Conservation (phyloP, 2,888 invertebrate species). For the Iselma pallidipennis region DNA sequence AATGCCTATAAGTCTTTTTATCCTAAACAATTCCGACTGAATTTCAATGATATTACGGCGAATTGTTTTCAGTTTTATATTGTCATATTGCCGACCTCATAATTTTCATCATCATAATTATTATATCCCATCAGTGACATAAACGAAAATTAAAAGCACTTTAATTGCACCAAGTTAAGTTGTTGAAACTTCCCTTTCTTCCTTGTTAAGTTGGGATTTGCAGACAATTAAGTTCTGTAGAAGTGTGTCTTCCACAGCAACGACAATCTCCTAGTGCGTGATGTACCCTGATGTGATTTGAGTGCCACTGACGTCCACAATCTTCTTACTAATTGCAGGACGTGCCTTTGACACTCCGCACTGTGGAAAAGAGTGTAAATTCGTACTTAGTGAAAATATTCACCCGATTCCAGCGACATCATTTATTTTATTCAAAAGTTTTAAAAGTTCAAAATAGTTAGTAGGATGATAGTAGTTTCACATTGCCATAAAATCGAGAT, state of each 20-base stretch:
- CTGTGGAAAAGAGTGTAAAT: not conserved
- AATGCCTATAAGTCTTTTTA: too few species aligned
- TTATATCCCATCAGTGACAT: not conserved
- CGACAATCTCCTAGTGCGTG: constrained; percentile 31
- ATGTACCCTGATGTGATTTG: constrained; percentile 25
- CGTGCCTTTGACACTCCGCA: constrained; percentile 39
- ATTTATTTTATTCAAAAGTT: too few species aligned
- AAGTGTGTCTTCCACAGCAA: constrained; percentile 30
- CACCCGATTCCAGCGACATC: too few species aligned
- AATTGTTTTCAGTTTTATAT: too few species aligned
- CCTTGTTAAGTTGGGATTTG: constrained; percentile 42
- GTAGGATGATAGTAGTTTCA: too few species aligned
- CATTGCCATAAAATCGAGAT: constrained; percentile 25
- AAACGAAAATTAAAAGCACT: constrained; percentile 19
- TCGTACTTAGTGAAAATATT: not conserved
- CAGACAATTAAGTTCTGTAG: constrained; percentile 43
- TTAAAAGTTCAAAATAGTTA: too few species aligned
- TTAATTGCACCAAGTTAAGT: constrained; percentile 25
- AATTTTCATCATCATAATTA: constrained; percentile 9
- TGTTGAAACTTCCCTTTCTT: constrained; percentile 38
- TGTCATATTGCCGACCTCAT: too few species aligned
- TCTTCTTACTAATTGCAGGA: constrained; percentile 41
- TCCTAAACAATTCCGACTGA: too few species aligned
- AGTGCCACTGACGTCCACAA: constrained; percentile 38
- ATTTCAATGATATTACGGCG: too few species aligned